phyloP scores from a whole-genome alignment of 1,140 invertebrate genomes.

The Caligus rogercresseyi region DNA sequence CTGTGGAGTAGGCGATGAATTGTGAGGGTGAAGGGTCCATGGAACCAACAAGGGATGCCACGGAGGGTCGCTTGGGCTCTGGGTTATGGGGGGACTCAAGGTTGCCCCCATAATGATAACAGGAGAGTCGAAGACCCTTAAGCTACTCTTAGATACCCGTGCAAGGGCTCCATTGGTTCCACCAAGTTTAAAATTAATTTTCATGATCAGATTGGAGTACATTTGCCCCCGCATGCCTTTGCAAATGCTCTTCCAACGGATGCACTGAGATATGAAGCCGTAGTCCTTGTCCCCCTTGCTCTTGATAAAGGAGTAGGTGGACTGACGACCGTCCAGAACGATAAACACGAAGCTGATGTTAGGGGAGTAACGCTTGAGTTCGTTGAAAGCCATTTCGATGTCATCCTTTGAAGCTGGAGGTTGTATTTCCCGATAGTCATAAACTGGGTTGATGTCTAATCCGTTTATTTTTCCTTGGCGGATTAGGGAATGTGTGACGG shows the following conservation, averaged over 20 bases:
- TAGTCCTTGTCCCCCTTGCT: neutral
- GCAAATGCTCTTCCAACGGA: neutral
- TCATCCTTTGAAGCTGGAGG: neutral
- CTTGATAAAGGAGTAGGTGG: neutral
- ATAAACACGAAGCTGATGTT: neutral
- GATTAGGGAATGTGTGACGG: neutral
- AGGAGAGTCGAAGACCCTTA: constrained; percentile 7
- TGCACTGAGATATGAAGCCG: neutral
- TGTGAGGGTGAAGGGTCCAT: constrained; percentile 43
- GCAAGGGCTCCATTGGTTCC: constrained; percentile 40
- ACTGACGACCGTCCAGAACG: neutral
- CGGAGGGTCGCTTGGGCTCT: constrained; percentile 33
- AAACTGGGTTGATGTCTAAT: neutral
- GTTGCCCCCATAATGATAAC: constrained; percentile 43
- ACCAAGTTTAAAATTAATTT: constrained; percentile 45
- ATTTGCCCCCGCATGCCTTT: neutral
- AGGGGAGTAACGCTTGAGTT: neutral
- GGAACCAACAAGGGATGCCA: constrained; percentile 41
- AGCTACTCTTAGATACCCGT: constrained; percentile 32
- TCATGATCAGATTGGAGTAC: constrained; percentile 37
- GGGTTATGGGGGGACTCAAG: constrained; percentile 43
- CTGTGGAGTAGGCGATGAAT: constrained; percentile 31
- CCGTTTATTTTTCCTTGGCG: neutral
- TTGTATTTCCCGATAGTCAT: neutral
- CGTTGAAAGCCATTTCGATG: neutral